Evolutionary conservation across 2,888 invertebrate genomes (phyloP).

Genomic region (Uropetala carovei): DNA sequence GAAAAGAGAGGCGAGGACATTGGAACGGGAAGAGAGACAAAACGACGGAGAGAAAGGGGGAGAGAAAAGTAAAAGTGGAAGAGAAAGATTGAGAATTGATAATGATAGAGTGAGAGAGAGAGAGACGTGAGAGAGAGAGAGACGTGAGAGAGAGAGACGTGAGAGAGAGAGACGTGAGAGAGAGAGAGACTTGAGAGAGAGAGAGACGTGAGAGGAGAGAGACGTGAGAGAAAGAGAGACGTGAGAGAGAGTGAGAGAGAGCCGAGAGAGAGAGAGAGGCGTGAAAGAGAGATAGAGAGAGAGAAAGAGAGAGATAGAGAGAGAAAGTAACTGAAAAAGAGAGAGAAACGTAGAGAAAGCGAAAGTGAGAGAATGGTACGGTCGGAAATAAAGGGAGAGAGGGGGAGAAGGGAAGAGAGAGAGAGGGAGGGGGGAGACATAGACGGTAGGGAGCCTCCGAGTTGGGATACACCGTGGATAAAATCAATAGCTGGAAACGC

Average conservation of each 20-base stretch:
- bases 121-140: background rate
- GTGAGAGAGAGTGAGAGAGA: slow-evolving; percentile 13
- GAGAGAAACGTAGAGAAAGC: background rate
- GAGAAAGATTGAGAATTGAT: background rate
- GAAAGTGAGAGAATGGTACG: slow-evolving; percentile 25
- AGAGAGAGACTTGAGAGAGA: background rate
- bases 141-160: background rate
- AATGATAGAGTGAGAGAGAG: background rate
- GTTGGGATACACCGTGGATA: slow-evolving; percentile 61
- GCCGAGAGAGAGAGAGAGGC: background rate
- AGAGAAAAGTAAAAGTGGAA: background rate
- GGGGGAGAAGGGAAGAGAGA: background rate
- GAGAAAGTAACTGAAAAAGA: background rate
- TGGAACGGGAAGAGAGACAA: background rate
- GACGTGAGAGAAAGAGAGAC: background rate
- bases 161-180: background rate
- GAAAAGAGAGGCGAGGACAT: too few relatives aligned
- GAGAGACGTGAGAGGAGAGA: background rate
- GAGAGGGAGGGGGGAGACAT: background rate
- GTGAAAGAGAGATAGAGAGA: background rate
- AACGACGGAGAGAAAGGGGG: background rate
- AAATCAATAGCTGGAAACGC: slow-evolving; percentile 59
- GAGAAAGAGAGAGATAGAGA: background rate
- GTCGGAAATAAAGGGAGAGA: background rate
- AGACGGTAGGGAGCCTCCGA: slow-evolving; percentile 51